Conservation (phyloP, 2,888 invertebrate species). For the Lochmaea capreae region DNA sequence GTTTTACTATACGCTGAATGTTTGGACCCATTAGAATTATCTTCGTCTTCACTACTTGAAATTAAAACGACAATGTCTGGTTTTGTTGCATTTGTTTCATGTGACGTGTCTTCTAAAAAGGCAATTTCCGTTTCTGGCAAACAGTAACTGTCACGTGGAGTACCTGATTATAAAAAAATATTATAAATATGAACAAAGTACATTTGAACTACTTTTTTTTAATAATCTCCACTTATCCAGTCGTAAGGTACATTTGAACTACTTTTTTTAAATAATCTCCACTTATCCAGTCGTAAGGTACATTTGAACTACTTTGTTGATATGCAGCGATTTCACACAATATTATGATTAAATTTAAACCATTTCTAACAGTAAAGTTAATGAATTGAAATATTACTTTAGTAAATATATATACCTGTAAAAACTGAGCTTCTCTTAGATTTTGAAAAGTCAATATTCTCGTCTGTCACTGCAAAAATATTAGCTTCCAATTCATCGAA, state of each 20-base stretch:
- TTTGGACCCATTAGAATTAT: background rate
- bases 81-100: conserved; percentile 26
- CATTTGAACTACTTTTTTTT: background rate
- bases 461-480: conserved; percentile 32
- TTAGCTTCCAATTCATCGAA: conserved; percentile 38
- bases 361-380: too few species aligned
- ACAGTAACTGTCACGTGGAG: conserved; percentile 8
- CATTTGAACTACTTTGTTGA: background rate
- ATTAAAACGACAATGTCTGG: conserved; percentile 9
- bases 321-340: too few species aligned
- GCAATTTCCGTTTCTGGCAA: conserved; percentile 35
- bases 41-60: conserved; percentile 26
- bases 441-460: background rate
- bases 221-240: too few species aligned
- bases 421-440: background rate
- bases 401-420: background rate
- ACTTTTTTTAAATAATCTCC: too few species aligned
- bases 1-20: conserved; percentile 22
- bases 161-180: background rate
- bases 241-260: too few species aligned
- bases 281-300: background rate
- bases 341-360: too few species aligned
- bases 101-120: conserved; percentile 27
- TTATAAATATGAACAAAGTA: background rate
- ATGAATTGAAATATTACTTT: too few species aligned